phyloP scores from a whole-genome alignment of 1,140 invertebrate species.

The Drosophila yakuba region DNA sequence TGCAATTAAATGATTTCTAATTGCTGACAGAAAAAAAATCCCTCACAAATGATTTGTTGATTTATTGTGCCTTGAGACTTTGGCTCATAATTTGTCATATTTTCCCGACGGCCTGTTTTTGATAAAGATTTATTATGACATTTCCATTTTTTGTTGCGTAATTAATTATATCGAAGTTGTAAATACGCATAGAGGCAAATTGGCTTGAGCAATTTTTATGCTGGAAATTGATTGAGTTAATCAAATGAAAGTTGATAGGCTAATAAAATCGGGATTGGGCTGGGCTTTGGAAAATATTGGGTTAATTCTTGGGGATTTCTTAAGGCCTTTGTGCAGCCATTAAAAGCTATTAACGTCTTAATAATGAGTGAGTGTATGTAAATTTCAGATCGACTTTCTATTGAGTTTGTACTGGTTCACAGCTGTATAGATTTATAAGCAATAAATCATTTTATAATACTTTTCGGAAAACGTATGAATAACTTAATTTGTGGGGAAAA shows the following conservation, averaged over 20 bases:
- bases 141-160: conserved; percentile 60
- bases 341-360: conserved; percentile 53
- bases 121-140: conserved; percentile 83
- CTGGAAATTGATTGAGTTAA: conserved; percentile 63
- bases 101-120: conserved; percentile 51
- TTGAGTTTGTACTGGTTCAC: conserved; percentile 2
- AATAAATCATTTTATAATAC: not conserved
- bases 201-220: conserved; percentile 51
- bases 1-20: conserved; percentile 83
- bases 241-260: conserved; percentile 67
- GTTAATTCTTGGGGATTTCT: conserved; percentile 21
- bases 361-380: conserved; percentile 42
- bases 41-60: conserved; percentile 71
- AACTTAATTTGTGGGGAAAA: too few relatives aligned
- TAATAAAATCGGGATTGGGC: conserved; percentile 25
- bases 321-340: conserved; percentile 36
- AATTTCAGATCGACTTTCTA: conserved; percentile 2
- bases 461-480: too few relatives aligned
- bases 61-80: conserved; percentile 65
- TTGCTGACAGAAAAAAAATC: conserved; percentile 54
- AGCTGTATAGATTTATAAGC: not conserved
- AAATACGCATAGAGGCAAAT: conserved; percentile 20
- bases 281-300: not conserved
- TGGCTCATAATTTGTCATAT: conserved; percentile 75
- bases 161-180: conserved; percentile 54